A percentile compares a stretch with the other conserved stretches of the same genome.
Conservation (phyloP, 2,797 vertebrate species). For the Fringilla coelebs region DNA sequence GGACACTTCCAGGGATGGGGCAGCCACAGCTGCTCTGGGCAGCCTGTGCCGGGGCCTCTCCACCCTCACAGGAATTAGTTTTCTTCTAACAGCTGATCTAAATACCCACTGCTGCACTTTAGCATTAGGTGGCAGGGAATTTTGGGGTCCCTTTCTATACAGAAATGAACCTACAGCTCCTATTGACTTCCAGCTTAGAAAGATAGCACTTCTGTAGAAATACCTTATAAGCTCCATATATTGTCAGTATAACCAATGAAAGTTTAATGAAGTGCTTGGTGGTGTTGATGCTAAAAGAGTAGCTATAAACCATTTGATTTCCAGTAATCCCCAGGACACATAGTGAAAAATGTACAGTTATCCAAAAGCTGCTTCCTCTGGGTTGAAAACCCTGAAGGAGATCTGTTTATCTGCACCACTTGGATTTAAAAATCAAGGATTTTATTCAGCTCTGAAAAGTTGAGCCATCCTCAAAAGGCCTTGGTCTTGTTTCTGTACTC, state of each 20-base stretch:
- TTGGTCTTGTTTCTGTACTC: neutral
- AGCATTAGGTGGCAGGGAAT: neutral
- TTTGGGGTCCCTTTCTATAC: neutral
- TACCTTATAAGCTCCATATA: fast-evolving
- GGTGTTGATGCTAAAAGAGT: neutral
- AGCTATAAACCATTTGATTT: neutral
- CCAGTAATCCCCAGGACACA: neutral
- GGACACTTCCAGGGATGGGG: neutral
- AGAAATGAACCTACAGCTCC: neutral
- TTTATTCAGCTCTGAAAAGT: neutral
- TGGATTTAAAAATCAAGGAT: neutral
- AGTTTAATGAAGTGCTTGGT: neutral
- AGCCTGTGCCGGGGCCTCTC: neutral
- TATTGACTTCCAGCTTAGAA: neutral
- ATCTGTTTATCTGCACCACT: neutral
- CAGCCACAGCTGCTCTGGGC: neutral
- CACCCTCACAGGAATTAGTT: neutral
- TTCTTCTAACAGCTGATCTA: neutral
- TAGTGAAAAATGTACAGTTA: neutral
- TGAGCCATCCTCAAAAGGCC: neutral
- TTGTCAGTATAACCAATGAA: neutral
- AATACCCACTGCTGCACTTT: neutral
- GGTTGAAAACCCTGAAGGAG: neutral
- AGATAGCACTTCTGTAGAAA: neutral
- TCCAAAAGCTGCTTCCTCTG: neutral